Evolutionary conservation across 2,113 vertebrate genomes (phyloP).

Genomic region (Otus sunia): DNA sequence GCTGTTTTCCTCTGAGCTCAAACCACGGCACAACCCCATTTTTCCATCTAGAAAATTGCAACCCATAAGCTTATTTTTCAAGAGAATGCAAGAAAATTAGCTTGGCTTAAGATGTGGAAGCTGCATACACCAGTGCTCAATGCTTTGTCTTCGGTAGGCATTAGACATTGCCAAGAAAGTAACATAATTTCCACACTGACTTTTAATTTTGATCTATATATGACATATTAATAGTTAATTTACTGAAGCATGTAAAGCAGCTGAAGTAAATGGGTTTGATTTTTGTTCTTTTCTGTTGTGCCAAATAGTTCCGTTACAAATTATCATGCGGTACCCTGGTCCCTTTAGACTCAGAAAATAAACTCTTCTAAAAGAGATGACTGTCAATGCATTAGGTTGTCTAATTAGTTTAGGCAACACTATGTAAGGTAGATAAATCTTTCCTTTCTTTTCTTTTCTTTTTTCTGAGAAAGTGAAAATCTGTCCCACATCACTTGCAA

Average conservation of each 20-base stretch:
- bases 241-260: neutral
- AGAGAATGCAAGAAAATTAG: neutral
- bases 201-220: neutral
- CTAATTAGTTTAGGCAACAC: neutral
- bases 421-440: neutral
- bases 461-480: neutral
- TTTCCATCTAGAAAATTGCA: neutral
- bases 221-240: constrained; percentile 6
- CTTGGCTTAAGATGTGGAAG: neutral
- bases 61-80: neutral
- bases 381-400: neutral
- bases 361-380: neutral
- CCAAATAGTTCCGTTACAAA: neutral
- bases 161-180: neutral
- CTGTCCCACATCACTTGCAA: neutral
- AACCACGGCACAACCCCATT: neutral
- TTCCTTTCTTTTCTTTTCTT: neutral
- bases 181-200: neutral
- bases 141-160: neutral
- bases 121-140: neutral
- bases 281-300: neutral
- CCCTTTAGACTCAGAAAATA: neutral
- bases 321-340: neutral
- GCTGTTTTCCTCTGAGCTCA: no score
- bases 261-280: neutral